These are phyloP conservation scores for Galeopterus variegatus DNA, from an alignment of 2,113 vertebrate species.

Conservation along the genomic window DNA sequence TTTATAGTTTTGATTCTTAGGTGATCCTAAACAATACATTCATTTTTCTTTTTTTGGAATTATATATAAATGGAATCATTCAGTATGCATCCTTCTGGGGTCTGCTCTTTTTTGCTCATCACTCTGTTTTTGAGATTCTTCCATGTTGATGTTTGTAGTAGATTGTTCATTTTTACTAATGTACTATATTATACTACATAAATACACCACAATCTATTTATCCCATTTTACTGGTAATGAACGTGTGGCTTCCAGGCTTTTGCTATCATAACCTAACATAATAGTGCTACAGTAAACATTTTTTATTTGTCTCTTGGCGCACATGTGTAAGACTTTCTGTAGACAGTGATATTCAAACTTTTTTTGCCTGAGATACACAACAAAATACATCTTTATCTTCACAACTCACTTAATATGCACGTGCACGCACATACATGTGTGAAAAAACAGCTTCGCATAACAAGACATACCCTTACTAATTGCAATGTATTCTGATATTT, in stretches of 20 bases:
- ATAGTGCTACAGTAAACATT: not conserved
- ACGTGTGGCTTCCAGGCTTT: not conserved
- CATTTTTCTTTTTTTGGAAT: conserved; percentile 10
- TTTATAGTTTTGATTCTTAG: not conserved
- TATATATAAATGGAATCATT: not conserved
- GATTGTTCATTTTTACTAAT: not conserved
- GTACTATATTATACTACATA: not conserved
- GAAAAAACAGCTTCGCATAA: not conserved
- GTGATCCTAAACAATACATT: not conserved
- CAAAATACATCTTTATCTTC: conserved; percentile 2
- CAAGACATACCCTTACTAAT: not conserved
- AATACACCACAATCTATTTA: not conserved
- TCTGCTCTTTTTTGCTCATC: not conserved
- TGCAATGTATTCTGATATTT: not conserved
- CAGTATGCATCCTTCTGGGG: not conserved
- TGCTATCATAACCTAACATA: not conserved
- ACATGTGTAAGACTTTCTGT: not conserved
- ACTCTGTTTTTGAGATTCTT: not conserved
- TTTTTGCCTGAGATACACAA: not conserved
- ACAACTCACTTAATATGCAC: not conserved
- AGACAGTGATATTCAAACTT: not conserved
- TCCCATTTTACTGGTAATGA: not conserved
- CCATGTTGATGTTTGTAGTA: not conserved
- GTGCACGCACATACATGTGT: not conserved
- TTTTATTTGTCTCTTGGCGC: not conserved